Conservation (phyloP, 2,888 invertebrate genomes). For the Ctena decussata region DNA sequence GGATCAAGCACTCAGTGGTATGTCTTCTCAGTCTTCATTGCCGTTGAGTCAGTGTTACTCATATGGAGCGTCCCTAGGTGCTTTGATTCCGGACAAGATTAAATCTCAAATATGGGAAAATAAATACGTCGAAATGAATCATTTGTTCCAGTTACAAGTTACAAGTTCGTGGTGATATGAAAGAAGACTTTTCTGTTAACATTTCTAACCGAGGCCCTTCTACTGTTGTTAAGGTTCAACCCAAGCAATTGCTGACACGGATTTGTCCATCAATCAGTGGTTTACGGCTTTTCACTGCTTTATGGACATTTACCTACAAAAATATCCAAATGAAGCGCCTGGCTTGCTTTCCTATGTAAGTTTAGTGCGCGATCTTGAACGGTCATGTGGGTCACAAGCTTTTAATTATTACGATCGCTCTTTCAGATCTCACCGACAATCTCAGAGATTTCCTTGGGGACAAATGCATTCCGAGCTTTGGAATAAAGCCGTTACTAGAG, state of each 20-base stretch:
- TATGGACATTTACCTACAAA: not conserved
- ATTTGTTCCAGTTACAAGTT: not conserved
- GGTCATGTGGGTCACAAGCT: not conserved
- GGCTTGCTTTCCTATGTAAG: not conserved
- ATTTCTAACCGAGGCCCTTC: not conserved
- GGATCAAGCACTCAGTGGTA: not conserved
- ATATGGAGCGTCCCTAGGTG: not conserved
- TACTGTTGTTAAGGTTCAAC: not conserved
- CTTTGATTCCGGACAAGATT: not conserved
- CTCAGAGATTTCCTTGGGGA: not conserved
- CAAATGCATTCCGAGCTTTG: not conserved
- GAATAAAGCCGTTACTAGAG: not conserved
- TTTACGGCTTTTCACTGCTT: not conserved
- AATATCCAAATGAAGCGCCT: not conserved
- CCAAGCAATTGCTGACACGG: not conserved
- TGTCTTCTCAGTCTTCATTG: not conserved
- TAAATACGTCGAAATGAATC: not conserved
- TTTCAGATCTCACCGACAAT: too few species aligned
- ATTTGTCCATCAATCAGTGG: not conserved
- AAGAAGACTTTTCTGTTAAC: not conserved
- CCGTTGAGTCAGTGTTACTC: not conserved
- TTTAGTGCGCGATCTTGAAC: not conserved
- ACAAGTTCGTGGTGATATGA: not conserved
- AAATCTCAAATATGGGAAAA: conserved; percentile 2
- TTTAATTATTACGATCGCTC: not conserved